phyloP scores from a whole-genome alignment of 2,797 vertebrate genomes.

The Neosilurus hyrtlii region DNA sequence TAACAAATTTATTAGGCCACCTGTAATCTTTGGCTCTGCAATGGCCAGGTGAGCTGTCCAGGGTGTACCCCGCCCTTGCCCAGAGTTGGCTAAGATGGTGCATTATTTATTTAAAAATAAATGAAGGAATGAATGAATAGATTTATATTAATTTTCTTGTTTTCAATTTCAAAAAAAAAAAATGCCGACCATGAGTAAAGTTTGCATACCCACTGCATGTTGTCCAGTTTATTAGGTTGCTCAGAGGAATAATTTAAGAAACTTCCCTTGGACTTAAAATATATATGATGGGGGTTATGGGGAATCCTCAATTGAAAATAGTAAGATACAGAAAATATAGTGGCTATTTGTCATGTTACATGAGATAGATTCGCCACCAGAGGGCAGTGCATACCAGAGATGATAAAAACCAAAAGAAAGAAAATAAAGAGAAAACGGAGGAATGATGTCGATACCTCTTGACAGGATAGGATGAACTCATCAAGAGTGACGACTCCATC shows the following conservation, averaged over 20 bases:
- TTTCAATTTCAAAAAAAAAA: too few species aligned
- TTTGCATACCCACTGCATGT: not conserved
- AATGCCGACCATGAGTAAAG: not conserved
- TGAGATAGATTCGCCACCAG: slow-evolving; percentile 33
- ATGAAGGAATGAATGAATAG: too few species aligned
- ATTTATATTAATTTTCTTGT: too few species aligned
- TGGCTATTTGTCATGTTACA: not conserved
- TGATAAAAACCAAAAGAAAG: not conserved
- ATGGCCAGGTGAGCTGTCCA: too few species aligned
- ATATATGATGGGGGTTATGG: too few species aligned
- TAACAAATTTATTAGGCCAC: too few species aligned
- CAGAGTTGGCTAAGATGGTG: too few species aligned
- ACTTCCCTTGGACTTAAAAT: not conserved
- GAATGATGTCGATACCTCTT: slow-evolving; percentile 80
- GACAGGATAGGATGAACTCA: slow-evolving; percentile 94
- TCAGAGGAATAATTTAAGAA: not conserved
- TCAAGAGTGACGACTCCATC: slow-evolving; percentile 97
- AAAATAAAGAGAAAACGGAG: not conserved
- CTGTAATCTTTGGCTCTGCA: too few species aligned
- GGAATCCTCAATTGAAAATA: not conserved
- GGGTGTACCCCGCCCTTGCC: too few species aligned
- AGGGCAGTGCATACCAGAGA: slow-evolving; percentile 15
- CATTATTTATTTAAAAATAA: too few species aligned
- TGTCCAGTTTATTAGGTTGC: not conserved
- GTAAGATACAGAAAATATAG: not conserved